A percentile compares a stretch with the other conserved stretches of the same genome.
phyloP scores from a whole-genome alignment of 2,797 vertebrate species.

The Aplochiton taeniatus region DNA sequence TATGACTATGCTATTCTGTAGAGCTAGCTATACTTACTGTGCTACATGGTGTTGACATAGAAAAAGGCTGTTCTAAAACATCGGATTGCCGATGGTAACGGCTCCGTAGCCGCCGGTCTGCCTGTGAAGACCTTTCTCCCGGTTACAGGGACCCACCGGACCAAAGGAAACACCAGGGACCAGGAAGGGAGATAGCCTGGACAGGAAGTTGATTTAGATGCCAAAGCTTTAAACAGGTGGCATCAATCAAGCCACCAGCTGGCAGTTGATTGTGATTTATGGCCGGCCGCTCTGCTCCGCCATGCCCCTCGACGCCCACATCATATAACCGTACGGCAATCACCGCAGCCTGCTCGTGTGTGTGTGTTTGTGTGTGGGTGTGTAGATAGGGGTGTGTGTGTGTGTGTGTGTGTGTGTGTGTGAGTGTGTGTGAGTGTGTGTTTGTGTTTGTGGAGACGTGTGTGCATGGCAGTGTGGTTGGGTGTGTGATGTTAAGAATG shows the following conservation, averaged over 20 bases:
- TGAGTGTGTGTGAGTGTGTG: not conserved
- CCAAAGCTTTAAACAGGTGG: conserved; percentile 48
- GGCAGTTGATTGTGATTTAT: conserved; percentile 57
- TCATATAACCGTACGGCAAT: not conserved
- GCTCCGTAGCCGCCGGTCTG: too few relatives aligned
- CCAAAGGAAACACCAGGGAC: not conserved
- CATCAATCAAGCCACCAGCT: conserved; percentile 58
- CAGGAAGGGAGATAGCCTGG: not conserved
- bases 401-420: conserved; percentile 10
- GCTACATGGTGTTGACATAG: too few relatives aligned
- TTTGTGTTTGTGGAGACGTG: not conserved
- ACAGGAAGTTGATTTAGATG: conserved; percentile 50
- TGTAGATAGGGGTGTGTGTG: not conserved
- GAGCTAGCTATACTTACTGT: too few relatives aligned
- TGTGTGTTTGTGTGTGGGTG: conserved; percentile 8
- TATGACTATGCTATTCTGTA: too few relatives aligned
- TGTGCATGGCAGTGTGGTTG: not conserved
- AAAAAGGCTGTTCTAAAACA: too few relatives aligned
- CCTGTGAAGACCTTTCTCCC: too few relatives aligned
- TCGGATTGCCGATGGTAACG: too few relatives aligned
- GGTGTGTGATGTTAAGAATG: too few relatives aligned
- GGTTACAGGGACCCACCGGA: too few relatives aligned
- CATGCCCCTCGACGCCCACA: conserved; percentile 36
- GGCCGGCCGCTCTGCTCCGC: conserved; percentile 35
- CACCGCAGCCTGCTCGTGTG: not conserved